Evolutionary conservation across 2,888 invertebrate genomes (phyloP).

Genomic region (Lochmaea capreae): DNA sequence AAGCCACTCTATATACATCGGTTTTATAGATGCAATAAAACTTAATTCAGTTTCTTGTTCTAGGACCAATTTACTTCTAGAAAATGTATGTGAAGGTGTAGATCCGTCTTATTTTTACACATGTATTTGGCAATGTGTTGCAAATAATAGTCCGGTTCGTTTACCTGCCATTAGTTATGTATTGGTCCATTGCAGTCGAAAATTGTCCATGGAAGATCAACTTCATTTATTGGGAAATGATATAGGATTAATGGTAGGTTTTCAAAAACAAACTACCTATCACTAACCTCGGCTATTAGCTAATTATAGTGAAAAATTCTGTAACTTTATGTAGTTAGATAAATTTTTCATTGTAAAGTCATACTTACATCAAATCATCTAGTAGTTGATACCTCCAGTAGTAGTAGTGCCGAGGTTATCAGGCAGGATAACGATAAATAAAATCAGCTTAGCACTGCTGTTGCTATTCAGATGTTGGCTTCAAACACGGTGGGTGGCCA

Average conservation of each 20-base stretch:
- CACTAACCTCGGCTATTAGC: not conserved
- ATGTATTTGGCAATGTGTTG: conserved; percentile 88
- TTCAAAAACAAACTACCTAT: not conserved
- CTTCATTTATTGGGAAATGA: conserved; percentile 85
- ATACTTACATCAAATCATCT: no score
- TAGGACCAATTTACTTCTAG: conserved; percentile 74
- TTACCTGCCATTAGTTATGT: conserved; percentile 86
- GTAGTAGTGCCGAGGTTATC: no score
- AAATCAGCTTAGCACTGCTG: no score
- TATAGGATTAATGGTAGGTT: conserved; percentile 82
- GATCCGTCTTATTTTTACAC: conserved; percentile 85
- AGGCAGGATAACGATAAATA: no score
- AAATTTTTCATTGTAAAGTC: no score
- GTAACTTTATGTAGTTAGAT: no score
- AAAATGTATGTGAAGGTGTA: conserved; percentile 81
- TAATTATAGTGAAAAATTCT: not conserved
- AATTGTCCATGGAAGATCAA: conserved; percentile 83
- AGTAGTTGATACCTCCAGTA: no score
- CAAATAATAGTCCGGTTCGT: conserved; percentile 82
- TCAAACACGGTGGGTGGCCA: no score
- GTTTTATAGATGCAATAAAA: not conserved
- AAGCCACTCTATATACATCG: not conserved
- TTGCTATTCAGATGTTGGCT: no score
- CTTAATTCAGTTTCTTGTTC: conserved; percentile 39
- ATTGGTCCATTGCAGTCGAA: conserved; percentile 82